phyloP scores from a whole-genome alignment of 1,140 invertebrate species.

The Ephestia elutella region DNA sequence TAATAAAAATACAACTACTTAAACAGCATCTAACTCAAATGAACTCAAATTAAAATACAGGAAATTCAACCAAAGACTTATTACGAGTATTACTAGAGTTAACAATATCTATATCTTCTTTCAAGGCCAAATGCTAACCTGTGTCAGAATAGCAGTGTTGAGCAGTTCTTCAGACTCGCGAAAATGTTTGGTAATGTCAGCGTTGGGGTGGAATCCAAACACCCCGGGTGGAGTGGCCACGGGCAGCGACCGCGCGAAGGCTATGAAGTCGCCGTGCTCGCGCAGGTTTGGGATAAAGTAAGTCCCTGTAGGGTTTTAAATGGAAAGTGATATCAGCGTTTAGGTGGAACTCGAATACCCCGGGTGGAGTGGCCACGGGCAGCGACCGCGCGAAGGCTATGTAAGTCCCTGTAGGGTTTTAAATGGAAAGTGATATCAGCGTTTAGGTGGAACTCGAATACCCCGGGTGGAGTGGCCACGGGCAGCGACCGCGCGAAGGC shows the following conservation, averaged over 20 bases:
- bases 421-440: too few species aligned
- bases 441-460: slow-evolving; percentile 43
- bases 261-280: slow-evolving; percentile 85
- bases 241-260: slow-evolving; percentile 86
- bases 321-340: too few species aligned
- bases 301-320: slow-evolving; percentile 55
- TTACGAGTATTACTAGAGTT: too few species aligned
- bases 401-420: slow-evolving; percentile 76
- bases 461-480: slow-evolving; percentile 85
- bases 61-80: too few species aligned
- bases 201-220: slow-evolving; percentile 95
- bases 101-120: neutral
- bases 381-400: slow-evolving; percentile 85
- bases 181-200: slow-evolving; percentile 95
- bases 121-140: slow-evolving; percentile 74
- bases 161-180: slow-evolving; percentile 89
- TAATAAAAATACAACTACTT: too few species aligned
- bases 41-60: too few species aligned
- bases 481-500: slow-evolving; percentile 86
- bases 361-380: slow-evolving; percentile 86
- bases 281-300: slow-evolving; percentile 86
- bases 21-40: too few species aligned
- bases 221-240: slow-evolving; percentile 87
- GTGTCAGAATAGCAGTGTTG: slow-evolving; percentile 86
- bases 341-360: slow-evolving; percentile 68